These are phyloP conservation scores for Amblyraja radiata DNA, from an alignment of 2,797 vertebrate species.

Conservation along the genomic window DNA sequence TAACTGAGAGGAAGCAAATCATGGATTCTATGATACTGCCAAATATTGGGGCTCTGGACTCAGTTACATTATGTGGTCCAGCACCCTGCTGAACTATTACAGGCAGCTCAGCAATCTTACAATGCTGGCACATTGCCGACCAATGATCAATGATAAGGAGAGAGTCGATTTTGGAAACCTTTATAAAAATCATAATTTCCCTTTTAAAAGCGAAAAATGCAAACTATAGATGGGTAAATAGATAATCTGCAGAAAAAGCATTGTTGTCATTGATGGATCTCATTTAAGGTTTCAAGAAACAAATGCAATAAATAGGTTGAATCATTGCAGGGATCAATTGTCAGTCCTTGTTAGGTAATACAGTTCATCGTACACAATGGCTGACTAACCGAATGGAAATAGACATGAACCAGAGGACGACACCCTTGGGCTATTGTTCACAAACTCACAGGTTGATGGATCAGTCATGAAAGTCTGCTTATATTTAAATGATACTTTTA, in stretches of 20 bases:
- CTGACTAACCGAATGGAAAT: conserved; percentile 6
- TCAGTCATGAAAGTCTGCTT: neutral
- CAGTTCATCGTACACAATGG: neutral
- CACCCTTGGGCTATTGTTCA: neutral
- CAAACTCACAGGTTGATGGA: neutral
- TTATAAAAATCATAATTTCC: neutral
- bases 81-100: neutral
- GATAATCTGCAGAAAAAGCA: neutral
- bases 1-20: too few relatives aligned
- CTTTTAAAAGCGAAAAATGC: neutral
- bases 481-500: conserved; percentile 20
- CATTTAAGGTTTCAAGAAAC: neutral
- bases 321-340: conserved; percentile 52
- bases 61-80: neutral
- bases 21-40: neutral
- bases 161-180: neutral
- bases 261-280: neutral
- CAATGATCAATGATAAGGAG: neutral
- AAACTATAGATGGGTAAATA: neutral
- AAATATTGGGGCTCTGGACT: neutral
- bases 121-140: neutral
- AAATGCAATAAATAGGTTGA: conserved; percentile 52
- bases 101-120: neutral
- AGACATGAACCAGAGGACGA: neutral
- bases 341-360: conserved; percentile 42